Evolutionary conservation across 2,888 invertebrate genomes (phyloP).

Genomic region (Entomobrya proxima): DNA sequence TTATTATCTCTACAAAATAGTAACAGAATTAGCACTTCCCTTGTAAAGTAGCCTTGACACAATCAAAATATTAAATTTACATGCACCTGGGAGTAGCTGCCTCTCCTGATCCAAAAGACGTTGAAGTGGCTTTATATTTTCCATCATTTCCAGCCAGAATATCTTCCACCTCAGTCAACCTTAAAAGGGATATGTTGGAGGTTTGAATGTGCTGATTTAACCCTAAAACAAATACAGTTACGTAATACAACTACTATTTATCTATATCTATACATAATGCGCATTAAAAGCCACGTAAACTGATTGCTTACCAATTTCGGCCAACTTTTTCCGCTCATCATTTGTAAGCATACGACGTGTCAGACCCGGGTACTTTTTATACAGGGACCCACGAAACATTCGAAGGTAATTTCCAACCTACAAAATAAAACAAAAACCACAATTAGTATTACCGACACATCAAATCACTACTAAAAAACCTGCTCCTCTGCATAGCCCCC

Average conservation of each 20-base stretch:
- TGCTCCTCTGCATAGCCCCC: too few species aligned
- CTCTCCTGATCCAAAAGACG: constrained; percentile 81
- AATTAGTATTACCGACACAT: neutral
- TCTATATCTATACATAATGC: neutral
- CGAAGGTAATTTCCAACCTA: constrained; percentile 97
- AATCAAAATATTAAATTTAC: neutral
- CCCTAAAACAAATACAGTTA: constrained; percentile 76
- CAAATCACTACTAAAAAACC: too few species aligned
- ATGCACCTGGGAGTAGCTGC: constrained; percentile 83
- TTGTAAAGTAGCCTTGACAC: neutral
- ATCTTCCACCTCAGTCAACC: constrained; percentile 96
- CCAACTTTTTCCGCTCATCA: constrained; percentile 95
- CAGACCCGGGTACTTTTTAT: constrained; percentile 99
- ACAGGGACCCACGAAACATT: constrained; percentile 96
- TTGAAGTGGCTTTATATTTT: constrained; percentile 96
- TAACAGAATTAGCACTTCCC: neutral
- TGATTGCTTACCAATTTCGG: constrained; percentile 84
- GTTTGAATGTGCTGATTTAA: constrained; percentile 94
- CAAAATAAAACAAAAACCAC: constrained; percentile 67
- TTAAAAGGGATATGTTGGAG: constrained; percentile 95
- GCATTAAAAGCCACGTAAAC: neutral
- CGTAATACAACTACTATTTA: neutral
- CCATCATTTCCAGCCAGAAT: constrained; percentile 98
- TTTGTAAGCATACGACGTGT: constrained; percentile 94
- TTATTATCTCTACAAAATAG: constrained; percentile 82